Conservation (phyloP, 2,888 invertebrate species). For the Synergus japonicus region DNA sequence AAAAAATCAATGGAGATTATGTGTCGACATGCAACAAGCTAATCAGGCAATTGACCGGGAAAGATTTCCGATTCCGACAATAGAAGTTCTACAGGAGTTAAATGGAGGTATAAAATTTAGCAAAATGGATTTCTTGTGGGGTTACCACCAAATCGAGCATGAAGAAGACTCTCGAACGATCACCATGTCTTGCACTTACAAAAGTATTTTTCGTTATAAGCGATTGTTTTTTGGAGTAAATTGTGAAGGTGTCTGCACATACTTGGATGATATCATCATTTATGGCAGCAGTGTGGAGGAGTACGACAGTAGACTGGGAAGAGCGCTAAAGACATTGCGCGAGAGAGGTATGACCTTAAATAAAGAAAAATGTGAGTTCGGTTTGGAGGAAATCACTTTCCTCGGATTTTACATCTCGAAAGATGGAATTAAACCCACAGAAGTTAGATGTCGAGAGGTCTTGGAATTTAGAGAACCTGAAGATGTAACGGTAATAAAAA, state of each 20-base stretch:
- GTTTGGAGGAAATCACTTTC: no score
- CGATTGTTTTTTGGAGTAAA: not conserved
- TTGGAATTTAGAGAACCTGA: no score
- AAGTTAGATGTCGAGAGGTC: no score
- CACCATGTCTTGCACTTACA: not conserved
- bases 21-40: slow-evolving; percentile 20
- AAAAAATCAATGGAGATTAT: not conserved
- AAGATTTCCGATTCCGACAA: slow-evolving; percentile 44
- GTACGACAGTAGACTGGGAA: no score
- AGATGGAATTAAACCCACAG: no score
- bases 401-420: no score
- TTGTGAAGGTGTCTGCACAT: not conserved
- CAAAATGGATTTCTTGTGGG: slow-evolving; percentile 66
- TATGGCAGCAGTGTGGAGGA: no score
- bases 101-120: slow-evolving; percentile 48
- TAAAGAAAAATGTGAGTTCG: no score
- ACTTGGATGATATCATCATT: no score
- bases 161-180: slow-evolving; percentile 52
- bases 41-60: slow-evolving; percentile 57
- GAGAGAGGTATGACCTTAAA: no score
- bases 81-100: slow-evolving; percentile 45
- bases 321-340: no score
- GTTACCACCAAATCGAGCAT: slow-evolving; percentile 72
- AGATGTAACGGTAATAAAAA: no score
- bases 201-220: not conserved